Evolutionary conservation across 2,797 vertebrate species (phyloP).

Genomic region (Sebastes melanostomus): DNA sequence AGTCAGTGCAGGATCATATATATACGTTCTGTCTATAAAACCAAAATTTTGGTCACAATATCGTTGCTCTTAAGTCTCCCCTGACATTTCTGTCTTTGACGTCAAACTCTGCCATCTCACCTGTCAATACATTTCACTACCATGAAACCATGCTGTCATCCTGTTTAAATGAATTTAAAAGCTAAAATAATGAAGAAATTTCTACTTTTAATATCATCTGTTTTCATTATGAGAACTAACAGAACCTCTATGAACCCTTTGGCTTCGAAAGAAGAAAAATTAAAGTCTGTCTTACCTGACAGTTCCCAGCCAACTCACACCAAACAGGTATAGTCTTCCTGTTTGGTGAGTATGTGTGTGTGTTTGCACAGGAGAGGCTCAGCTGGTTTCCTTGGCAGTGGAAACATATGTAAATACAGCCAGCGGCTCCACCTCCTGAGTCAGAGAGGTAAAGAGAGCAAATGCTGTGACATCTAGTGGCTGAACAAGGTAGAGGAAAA

Average conservation of each 20-base stretch:
- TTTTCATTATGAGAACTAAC: not conserved
- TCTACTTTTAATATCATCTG: not conserved
- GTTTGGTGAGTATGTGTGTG: constrained; percentile 63
- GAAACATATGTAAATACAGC: constrained; percentile 65
- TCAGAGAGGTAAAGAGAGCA: constrained; percentile 31
- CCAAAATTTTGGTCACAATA: not conserved
- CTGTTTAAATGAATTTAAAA: not conserved
- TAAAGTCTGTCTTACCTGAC: constrained; percentile 64
- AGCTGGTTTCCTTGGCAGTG: constrained; percentile 76
- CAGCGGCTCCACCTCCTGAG: constrained; percentile 59
- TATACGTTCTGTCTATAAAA: not conserved
- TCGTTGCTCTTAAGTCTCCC: not conserved
- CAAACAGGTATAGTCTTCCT: constrained; percentile 69
- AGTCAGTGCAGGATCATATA: not conserved
- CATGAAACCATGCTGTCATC: not conserved
- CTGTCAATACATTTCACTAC: not conserved
- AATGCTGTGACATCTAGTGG: constrained; percentile 55
- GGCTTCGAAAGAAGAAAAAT: not conserved
- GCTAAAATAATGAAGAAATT: not conserved
- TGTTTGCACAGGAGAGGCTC: constrained; percentile 71
- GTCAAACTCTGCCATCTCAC: constrained; percentile 21
- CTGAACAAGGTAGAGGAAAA: constrained; percentile 11
- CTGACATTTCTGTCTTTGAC: not conserved
- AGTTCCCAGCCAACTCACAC: constrained; percentile 35
- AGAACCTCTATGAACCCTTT: not conserved